A percentile compares a stretch with the other conserved stretches of the same genome.
phyloP scores from a whole-genome alignment of 2,113 vertebrate species.

The Ptychochromis oligacanthus region DNA sequence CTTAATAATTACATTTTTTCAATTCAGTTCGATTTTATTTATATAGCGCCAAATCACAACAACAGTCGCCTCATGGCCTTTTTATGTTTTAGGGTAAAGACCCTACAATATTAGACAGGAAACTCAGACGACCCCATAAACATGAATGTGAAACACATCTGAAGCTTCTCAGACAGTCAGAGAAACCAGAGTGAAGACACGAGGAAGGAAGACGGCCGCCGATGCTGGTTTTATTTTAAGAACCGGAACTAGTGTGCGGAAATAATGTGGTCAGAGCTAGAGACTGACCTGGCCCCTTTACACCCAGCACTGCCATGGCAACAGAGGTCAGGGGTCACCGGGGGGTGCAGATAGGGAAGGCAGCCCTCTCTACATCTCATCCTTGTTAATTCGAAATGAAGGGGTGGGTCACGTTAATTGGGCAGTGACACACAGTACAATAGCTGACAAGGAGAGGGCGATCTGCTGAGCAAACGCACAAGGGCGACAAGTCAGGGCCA shows the following conservation, averaged over 20 bases:
- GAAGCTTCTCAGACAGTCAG: background rate
- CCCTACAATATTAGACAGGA: too few relatives aligned
- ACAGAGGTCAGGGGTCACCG: conserved; percentile 44
- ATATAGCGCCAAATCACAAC: too few relatives aligned
- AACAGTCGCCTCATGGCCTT: too few relatives aligned
- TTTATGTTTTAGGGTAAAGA: too few relatives aligned
- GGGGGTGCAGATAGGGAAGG: background rate
- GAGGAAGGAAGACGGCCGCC: background rate
- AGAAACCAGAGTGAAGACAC: background rate
- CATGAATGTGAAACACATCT: too few relatives aligned
- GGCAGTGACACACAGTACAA: conserved; percentile 34
- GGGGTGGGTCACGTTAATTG: conserved; percentile 53
- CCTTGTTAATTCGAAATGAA: conserved; percentile 49
- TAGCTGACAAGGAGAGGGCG: conserved; percentile 34
- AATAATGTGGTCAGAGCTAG: conserved; percentile 15
- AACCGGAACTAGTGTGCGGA: background rate
- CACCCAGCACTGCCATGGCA: conserved; percentile 32
- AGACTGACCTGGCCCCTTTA: conserved; percentile 16
- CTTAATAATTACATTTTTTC: too few relatives aligned
- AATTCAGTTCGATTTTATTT: too few relatives aligned
- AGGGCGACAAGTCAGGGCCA: conserved; percentile 11
- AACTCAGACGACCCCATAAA: too few relatives aligned
- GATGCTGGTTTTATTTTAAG: background rate
- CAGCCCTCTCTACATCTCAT: conserved; percentile 12
- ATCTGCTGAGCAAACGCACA: conserved; percentile 1